Conservation (phyloP, 53 echinoderm and acorn worm species). For the Astropecten irregularis region DNA sequence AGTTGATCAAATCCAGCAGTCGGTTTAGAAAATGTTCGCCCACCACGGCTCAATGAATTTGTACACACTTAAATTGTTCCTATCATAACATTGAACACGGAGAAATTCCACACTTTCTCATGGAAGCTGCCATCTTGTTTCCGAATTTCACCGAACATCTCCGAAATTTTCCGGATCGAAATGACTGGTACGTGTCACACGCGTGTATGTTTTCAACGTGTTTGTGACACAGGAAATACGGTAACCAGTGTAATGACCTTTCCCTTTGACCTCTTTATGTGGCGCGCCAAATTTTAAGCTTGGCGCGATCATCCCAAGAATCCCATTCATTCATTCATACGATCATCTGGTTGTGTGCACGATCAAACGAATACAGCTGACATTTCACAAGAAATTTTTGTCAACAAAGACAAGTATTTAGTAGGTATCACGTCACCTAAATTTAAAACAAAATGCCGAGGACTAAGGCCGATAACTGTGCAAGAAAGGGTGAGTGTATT, state of each 20-base stretch:
- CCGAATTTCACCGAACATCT: conserved; percentile 1
- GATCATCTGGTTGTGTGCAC: too few species aligned
- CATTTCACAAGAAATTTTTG: too few species aligned
- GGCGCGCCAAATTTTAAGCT: conserved; percentile 57
- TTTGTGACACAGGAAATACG: not conserved
- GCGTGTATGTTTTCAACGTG: not conserved
- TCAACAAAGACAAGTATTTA: too few species aligned
- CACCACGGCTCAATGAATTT: too few species aligned
- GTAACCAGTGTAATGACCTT: conserved; percentile 29
- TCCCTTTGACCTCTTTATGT: not conserved
- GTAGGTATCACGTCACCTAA: too few species aligned
- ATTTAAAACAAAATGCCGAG: conserved; percentile 60
- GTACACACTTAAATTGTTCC: too few species aligned
- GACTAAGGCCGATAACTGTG: conserved; percentile 67
- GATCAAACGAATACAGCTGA: too few species aligned
- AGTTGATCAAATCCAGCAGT: too few species aligned
- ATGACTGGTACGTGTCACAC: conserved; percentile 14
- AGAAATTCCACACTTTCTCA: not conserved
- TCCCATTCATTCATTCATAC: not conserved
- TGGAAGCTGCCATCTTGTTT: conserved; percentile 48
- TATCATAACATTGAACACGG: too few species aligned
- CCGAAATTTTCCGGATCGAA: conserved; percentile 1
- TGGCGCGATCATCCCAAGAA: conserved; percentile 25
- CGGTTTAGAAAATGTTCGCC: too few species aligned
- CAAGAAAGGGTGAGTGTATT: conserved; percentile 73